Percentiles rank a stretch among this genome's conserved stretches.
phyloP scores from a whole-genome alignment of 2,797 vertebrate genomes.

The Danio choprae region DNA sequence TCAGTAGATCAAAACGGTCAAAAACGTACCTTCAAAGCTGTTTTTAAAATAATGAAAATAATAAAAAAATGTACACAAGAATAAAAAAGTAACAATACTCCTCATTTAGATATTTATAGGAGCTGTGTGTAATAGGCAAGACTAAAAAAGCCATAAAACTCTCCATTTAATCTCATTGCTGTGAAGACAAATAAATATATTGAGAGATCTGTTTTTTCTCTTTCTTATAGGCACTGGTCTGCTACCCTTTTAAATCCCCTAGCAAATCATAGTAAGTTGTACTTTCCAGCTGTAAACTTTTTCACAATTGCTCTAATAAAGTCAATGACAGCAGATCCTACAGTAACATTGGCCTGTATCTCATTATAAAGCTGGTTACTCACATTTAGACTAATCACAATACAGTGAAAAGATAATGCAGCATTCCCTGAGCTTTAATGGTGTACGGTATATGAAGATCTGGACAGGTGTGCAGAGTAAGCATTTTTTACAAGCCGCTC shows the following conservation, averaged over 20 bases:
- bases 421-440: background rate
- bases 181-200: background rate
- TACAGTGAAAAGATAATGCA: background rate
- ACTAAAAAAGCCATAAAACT: background rate
- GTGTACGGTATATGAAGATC: background rate
- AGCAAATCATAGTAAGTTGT: background rate
- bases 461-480: slow-evolving; percentile 26
- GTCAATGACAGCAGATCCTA: slow-evolving; percentile 3
- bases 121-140: too few relatives aligned
- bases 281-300: background rate
- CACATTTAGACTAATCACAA: background rate
- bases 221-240: background rate
- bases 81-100: too few relatives aligned
- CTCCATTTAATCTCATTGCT: background rate
- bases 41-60: too few relatives aligned
- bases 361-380: background rate
- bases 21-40: too few relatives aligned
- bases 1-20: too few relatives aligned
- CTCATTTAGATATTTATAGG: too few relatives aligned
- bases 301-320: background rate
- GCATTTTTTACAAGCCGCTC: slow-evolving; percentile 25
- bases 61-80: too few relatives aligned
- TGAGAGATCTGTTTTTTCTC: background rate
- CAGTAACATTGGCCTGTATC: background rate
- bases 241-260: background rate